These are phyloP conservation scores for Radopholus similis DNA, from an alignment of 1,140 invertebrate species.

Conservation along the genomic window DNA sequence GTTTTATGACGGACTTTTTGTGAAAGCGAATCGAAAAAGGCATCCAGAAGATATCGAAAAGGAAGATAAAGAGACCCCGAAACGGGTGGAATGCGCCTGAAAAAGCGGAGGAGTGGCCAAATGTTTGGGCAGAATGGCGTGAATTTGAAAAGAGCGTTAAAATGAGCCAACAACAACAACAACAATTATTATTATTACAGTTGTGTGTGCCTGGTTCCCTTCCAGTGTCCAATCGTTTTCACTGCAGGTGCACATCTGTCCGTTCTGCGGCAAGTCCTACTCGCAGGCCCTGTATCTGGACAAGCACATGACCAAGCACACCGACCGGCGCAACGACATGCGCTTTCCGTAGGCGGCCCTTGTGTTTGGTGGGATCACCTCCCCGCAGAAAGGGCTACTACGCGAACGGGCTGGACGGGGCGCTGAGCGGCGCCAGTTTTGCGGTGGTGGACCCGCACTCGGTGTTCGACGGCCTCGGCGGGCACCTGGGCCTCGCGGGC, in stretches of 20 bases:
- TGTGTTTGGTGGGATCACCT: slow-evolving; percentile 17
- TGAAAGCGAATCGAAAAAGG: no score
- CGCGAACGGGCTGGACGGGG: background rate
- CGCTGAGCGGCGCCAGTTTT: background rate
- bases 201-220: no score
- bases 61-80: no score
- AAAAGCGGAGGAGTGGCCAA: background rate
- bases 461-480: slow-evolving; percentile 15
- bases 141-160: no score
- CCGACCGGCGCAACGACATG: slow-evolving; percentile 44
- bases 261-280: slow-evolving; percentile 97
- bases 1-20: no score
- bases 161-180: no score
- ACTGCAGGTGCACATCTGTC: slow-evolving; percentile 80
- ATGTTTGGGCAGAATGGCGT: background rate
- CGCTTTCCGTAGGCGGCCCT: slow-evolving; percentile 32
- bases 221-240: background rate
- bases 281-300: slow-evolving; percentile 97
- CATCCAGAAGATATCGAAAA: no score
- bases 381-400: slow-evolving; percentile 20
- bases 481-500: slow-evolving; percentile 2
- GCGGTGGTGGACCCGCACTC: slow-evolving; percentile 6
- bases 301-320: slow-evolving; percentile 97
- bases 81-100: background rate
- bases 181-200: no score